These are phyloP conservation scores for Astatoreochromis straeleni DNA, from an alignment of 2,113 vertebrate genomes.

Conservation along the genomic window DNA sequence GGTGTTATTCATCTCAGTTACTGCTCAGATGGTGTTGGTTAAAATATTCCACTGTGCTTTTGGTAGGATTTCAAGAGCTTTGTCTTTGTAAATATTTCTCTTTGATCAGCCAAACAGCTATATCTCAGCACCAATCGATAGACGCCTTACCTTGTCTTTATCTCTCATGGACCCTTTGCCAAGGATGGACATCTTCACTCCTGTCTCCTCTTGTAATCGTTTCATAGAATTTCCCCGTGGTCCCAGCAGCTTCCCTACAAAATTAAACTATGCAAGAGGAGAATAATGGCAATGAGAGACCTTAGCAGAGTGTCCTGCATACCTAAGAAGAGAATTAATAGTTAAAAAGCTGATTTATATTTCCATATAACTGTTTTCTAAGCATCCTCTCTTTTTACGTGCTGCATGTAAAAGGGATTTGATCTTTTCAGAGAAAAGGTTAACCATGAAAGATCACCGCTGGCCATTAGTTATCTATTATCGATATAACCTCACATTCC, in stretches of 20 bases:
- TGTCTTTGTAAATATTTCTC: conserved; percentile 17
- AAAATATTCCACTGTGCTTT: neutral
- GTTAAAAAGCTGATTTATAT: neutral
- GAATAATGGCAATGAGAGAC: conserved; percentile 1
- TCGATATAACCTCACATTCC: conserved; percentile 46
- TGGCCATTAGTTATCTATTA: conserved; percentile 37
- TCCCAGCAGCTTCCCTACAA: conserved; percentile 97
- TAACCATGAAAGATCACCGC: neutral
- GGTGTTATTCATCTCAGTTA: conserved; percentile 36
- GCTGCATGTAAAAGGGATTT: neutral
- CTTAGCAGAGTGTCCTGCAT: neutral
- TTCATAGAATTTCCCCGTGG: conserved; percentile 99
- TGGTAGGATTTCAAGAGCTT: neutral
- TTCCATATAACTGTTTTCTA: neutral
- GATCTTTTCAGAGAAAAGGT: conserved; percentile 27
- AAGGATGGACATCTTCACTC: conserved; percentile 99
- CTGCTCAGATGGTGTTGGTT: neutral
- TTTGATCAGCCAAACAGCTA: neutral
- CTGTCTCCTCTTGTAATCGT: conserved; percentile 97
- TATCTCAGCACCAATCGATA: conserved; percentile 22
- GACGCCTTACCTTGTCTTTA: conserved; percentile 87
- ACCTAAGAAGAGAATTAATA: neutral
- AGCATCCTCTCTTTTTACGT: neutral
- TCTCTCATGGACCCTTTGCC: conserved; percentile 99
- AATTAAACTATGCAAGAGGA: conserved; percentile 88